These are phyloP conservation scores for Solen grandis DNA, from an alignment of 1,140 invertebrate species.

Conservation along the genomic window DNA sequence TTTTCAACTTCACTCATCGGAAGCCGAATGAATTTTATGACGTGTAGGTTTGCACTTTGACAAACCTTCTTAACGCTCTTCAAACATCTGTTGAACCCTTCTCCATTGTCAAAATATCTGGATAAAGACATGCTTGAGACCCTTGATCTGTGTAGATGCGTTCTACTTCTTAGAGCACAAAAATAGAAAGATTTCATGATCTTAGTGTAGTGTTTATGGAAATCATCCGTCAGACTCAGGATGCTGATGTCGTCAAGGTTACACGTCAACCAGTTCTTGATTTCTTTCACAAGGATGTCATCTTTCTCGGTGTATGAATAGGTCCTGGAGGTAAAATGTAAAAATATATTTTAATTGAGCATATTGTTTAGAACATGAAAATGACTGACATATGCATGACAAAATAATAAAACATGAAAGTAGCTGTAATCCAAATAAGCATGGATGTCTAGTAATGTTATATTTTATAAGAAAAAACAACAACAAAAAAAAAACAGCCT, in stretches of 20 bases:
- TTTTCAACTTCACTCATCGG: neutral
- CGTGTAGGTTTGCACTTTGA: neutral
- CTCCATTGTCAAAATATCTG: neutral
- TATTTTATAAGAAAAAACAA: no score
- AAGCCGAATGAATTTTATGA: constrained; percentile 33
- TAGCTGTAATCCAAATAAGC: no score
- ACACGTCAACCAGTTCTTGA: constrained; percentile 43
- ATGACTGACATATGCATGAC: no score
- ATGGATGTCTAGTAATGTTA: no score
- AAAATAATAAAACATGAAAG: no score
- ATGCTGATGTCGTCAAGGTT: constrained; percentile 7
- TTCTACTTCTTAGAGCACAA: no score
- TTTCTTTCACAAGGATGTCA: constrained; percentile 13
- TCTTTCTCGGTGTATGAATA: neutral
- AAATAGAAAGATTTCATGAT: constrained; percentile 33
- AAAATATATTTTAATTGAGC: no score
- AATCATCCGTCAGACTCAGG: constrained; percentile 1
- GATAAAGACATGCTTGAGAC: no score
- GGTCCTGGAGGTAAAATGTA: constrained; percentile 21
- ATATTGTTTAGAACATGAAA: no score
- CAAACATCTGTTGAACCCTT: constrained; percentile 5
- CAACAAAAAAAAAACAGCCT: no score
- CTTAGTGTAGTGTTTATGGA: constrained; percentile 42
- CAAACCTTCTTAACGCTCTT: neutral
- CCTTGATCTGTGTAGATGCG: no score